Evolutionary conservation across 2,888 invertebrate genomes (phyloP).

Genomic region (Trissonchulus sp.): DNA sequence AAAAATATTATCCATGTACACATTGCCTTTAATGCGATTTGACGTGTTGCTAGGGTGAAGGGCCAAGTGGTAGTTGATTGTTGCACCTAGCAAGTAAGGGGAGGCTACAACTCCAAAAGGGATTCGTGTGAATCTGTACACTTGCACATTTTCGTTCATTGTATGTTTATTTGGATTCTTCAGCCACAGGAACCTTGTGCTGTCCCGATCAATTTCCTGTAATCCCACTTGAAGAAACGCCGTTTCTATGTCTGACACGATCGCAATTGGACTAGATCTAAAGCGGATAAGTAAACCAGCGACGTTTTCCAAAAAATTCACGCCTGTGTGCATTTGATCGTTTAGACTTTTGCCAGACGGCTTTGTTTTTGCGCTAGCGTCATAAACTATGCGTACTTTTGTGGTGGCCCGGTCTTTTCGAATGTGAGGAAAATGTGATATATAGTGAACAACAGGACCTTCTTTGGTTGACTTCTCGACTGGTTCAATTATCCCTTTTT

Average conservation of each 20-base stretch:
- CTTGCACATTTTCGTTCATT: neutral
- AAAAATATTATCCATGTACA: constrained; percentile 26
- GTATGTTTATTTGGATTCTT: constrained; percentile 8
- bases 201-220: neutral
- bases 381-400: constrained; percentile 22
- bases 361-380: neutral
- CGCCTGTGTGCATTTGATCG: constrained; percentile 19
- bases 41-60: neutral
- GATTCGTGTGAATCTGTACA: constrained; percentile 22
- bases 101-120: constrained; percentile 20
- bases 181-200: constrained; percentile 26
- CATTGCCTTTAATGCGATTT: neutral
- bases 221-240: constrained; percentile 25
- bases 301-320: constrained; percentile 4
- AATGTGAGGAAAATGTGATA: constrained; percentile 26
- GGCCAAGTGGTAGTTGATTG: neutral
- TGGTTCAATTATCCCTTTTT: constrained; percentile 27
- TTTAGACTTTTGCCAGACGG: constrained; percentile 1
- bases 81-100: constrained; percentile 19
- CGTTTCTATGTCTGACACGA: constrained; percentile 23
- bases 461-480: neutral
- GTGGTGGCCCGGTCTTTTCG: neutral
- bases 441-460: constrained; percentile 11
- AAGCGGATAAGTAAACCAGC: constrained; percentile 22
- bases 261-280: neutral